A percentile compares a stretch with the other conserved stretches of the same genome.
These are phyloP conservation scores for Periplaneta americana DNA, from an alignment of 1,140 invertebrate genomes.

Conservation along the genomic window DNA sequence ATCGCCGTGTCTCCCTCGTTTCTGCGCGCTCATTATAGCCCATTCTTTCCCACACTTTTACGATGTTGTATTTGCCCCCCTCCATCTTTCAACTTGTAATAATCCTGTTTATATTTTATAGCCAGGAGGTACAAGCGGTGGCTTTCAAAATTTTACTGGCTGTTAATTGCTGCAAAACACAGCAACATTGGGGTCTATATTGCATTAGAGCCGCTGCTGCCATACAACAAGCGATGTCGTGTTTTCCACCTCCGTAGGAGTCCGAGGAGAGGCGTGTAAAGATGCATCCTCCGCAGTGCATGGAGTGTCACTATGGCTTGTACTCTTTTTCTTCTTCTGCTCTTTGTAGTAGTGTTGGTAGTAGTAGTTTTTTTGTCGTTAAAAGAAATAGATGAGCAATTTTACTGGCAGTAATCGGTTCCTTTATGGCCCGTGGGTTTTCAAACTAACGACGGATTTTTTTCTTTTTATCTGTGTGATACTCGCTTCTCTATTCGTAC, in stretches of 20 bases:
- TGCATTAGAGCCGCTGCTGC: background rate
- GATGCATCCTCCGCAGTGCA: background rate
- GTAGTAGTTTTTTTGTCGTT: background rate
- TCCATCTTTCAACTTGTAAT: background rate
- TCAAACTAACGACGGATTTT: background rate
- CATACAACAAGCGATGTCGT: background rate
- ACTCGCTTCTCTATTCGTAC: background rate
- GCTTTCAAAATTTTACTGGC: background rate
- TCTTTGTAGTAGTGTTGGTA: background rate
- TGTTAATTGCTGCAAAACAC: background rate
- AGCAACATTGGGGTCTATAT: background rate
- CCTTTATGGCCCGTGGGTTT: background rate
- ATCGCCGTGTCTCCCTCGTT: background rate
- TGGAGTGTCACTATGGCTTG: background rate
- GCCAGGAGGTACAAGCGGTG: background rate
- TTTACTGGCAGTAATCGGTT: background rate
- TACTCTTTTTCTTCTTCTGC: background rate
- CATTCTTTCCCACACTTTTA: background rate
- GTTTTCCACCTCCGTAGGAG: background rate
- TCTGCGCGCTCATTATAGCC: background rate
- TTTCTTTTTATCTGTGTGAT: background rate
- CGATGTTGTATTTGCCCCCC: background rate
- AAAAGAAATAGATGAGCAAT: background rate
- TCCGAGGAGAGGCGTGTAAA: background rate
- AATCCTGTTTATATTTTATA: background rate